These are phyloP conservation scores for Cryptocheilus praepositus DNA, from an alignment of 2,888 invertebrate species.

Conservation along the genomic window DNA sequence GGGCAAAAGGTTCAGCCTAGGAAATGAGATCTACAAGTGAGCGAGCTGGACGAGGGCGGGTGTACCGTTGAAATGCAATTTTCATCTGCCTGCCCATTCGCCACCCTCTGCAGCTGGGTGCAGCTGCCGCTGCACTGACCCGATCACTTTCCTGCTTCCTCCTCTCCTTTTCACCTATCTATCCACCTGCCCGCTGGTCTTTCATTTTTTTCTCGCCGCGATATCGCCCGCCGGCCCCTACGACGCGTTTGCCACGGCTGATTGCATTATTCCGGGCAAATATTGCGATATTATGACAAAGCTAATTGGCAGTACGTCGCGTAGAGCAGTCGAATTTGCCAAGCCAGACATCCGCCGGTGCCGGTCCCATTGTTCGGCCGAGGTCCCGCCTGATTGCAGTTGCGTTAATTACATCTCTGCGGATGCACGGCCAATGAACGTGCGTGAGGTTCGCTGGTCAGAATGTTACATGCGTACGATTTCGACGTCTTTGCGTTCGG, in stretches of 20 bases:
- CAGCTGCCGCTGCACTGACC: constrained; percentile 29
- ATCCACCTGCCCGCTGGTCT: neutral
- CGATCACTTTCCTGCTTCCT: constrained; percentile 24
- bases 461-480: no score
- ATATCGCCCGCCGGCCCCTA: constrained; percentile 16
- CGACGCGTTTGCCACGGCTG: constrained; percentile 56
- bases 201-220: constrained; percentile 8
- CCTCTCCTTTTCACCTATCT: constrained; percentile 1
- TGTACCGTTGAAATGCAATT: constrained; percentile 58
- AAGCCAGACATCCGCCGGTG: no score
- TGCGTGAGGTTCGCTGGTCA: no score
- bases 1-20: constrained; percentile 35
- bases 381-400: neutral
- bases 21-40: constrained; percentile 61
- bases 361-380: neutral
- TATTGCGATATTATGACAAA: constrained; percentile 54
- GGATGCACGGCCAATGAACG: no score
- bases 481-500: no score
- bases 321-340: neutral
- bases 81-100: constrained; percentile 44
- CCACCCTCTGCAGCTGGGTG: constrained; percentile 13
- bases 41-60: constrained; percentile 38
- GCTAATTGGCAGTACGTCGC: constrained; percentile 37
- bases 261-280: constrained; percentile 63
- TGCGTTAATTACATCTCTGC: constrained; percentile 2